Base-by-base conservation (phyloP, 2,888 invertebrate species). In the Drosophila sordidapex region DNA sequence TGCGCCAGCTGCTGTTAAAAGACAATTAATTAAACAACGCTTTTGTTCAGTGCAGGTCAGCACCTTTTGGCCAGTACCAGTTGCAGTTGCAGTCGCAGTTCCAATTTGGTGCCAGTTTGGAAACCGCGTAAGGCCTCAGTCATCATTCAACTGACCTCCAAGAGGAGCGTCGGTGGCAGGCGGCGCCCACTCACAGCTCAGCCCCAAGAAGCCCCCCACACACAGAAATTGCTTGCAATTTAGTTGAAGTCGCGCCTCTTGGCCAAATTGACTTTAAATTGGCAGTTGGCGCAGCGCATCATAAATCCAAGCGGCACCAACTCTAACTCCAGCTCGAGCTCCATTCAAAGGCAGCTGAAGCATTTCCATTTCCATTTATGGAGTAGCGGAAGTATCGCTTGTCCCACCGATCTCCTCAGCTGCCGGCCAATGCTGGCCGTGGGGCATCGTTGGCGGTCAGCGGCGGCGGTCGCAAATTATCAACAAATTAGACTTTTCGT, bases 231-330 rank as follows among this genome's bases (percentile, higher is more conserved):
- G 91, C 84, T 87, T 74, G 89, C 90, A 84, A 91, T 91, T 84
- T 90, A 86, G 83, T 64, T 75, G 81, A 86, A 85, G 82, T 90
- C 87, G 79, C 91, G 91, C 91, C 91, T 91, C 79, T 87, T 83
- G 90, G 90, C 90, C 84, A 90, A 91, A 91, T 91, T 85, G 91
- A 83, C 81, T 91, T 91, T 91, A 91, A 91, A 91, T 91, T 91
- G 91, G 83, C 84, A 88, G 90, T 91, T 91, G 83, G 87, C 80
- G 76, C 81, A 74, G 76, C 72, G 87, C 61, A 73, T 72, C 76
- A 83, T 84, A 82, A 82, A 83, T 82, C 79, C 83, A 79, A 76
- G 56, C 75, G 73, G 74, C 74, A 78, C 70, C 80, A 74, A 49
- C 46, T 38, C 8, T 18, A 49, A 64, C 70, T 75, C 59, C 62